phyloP scores from a whole-genome alignment of 2,113 vertebrate genomes.

The Bungarus multicinctus region DNA sequence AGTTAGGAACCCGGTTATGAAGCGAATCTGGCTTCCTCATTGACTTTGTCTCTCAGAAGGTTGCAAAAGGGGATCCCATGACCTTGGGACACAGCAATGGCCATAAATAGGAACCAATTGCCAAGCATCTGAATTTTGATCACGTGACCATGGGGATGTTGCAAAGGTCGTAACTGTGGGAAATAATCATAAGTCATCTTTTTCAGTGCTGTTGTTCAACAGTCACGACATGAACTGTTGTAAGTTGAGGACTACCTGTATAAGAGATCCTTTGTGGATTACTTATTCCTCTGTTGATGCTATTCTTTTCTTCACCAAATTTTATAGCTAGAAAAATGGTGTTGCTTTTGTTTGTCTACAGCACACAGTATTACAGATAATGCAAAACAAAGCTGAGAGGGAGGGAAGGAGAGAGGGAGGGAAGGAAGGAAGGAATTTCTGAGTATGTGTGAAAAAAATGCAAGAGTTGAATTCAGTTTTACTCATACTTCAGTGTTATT shows the following conservation, averaged over 20 bases:
- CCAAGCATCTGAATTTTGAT: not conserved
- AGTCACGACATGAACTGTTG: not conserved
- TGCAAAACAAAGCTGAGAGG: not conserved
- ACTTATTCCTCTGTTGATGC: not conserved
- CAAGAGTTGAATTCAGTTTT: not conserved
- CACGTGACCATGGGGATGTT: not conserved
- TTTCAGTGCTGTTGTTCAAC: not conserved
- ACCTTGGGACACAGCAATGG: not conserved
- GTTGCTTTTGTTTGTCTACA: not conserved
- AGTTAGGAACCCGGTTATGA: not conserved
- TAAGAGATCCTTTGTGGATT: not conserved
- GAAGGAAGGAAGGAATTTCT: not conserved
- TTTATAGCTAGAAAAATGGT: not conserved
- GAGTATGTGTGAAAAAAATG: slow-evolving; percentile 16
- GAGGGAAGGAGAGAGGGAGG: not conserved
- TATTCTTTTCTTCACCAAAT: not conserved
- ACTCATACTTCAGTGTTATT: not conserved
- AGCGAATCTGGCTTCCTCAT: not conserved
- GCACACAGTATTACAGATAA: not conserved
- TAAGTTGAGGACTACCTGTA: not conserved
- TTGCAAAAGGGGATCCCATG: not conserved
- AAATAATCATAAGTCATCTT: not conserved
- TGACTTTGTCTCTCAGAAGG: not conserved
- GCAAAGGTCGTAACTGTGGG: not conserved
- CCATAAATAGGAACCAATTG: not conserved